A percentile compares a stretch with the other conserved stretches of the same genome.
phyloP scores from a whole-genome alignment of 2,113 vertebrate species.

The Trematocara macrostoma region DNA sequence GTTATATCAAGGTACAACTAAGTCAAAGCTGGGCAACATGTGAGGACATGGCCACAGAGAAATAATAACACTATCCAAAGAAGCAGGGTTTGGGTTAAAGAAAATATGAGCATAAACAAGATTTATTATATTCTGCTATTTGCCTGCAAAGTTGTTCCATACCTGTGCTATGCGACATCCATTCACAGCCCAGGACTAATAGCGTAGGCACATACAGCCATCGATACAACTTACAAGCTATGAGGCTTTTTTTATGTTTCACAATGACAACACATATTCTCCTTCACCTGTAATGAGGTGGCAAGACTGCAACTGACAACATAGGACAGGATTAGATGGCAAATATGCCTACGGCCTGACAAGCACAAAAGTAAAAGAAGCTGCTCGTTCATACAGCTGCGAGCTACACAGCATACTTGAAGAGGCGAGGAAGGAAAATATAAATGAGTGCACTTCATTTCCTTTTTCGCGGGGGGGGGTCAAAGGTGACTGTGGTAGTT shows the following conservation, averaged over 20 bases:
- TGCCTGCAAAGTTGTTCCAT: background rate
- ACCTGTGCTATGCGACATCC: background rate
- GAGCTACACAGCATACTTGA: background rate
- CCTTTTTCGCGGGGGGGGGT: background rate
- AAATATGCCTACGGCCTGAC: constrained; percentile 11
- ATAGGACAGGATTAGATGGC: constrained; percentile 36
- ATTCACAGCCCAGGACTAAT: constrained; percentile 24
- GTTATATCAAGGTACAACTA: background rate
- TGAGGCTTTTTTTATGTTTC: constrained; percentile 35
- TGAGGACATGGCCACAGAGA: background rate
- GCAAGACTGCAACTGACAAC: constrained; percentile 19
- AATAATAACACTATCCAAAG: background rate
- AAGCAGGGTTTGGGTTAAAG: background rate
- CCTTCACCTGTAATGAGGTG: constrained; percentile 35
- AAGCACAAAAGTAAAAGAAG: background rate
- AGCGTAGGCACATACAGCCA: background rate
- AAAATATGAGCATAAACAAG: background rate
- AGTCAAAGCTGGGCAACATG: background rate
- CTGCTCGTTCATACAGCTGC: background rate
- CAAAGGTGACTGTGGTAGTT: background rate
- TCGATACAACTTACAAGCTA: constrained; percentile 16
- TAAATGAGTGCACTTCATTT: background rate
- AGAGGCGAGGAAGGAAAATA: background rate
- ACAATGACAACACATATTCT: constrained; percentile 26
- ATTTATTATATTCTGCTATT: background rate